Base-by-base conservation (phyloP, 2,888 invertebrate genomes). In the Yponomeuta malinellus region DNA sequence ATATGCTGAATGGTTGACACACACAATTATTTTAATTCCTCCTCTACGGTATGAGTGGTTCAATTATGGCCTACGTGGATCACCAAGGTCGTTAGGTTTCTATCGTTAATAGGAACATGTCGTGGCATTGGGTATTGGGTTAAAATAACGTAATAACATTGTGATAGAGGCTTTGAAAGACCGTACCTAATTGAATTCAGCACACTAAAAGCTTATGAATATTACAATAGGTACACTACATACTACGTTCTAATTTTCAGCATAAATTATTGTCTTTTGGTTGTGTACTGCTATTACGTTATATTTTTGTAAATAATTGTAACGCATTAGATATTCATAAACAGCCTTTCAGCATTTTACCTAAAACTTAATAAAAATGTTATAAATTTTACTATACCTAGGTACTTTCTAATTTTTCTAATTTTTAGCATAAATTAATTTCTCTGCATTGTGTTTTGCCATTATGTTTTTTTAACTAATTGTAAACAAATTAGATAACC, bases 161-260 rank as follows among this genome's bases (percentile, higher is more conserved):
- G 4, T 31, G 12, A 3, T 65, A 23, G 10, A 2, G 2, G 64
- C 31, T 64, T 29, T 64, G 15, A 64, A 64, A 64, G 64, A 23
- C 65, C 65, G 31, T 15, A 65, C 1, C 33, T 65, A 29, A 29
- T 29, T n/a, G 65, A 33, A 31, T 65, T 65, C 31, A 76, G 75
- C 74, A 75, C 80, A 75, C 78, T 78, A 78, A 77, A 75, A 78
- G 79, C 74, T 77, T 78, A 81, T 82, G 81, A 79, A 82, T 81
- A 78, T 78, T 77, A 81, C 81, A 67, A 67, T 43, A 43, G 43
- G 43, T 8, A 43, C 1, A 67, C 31, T 37, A 67, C 67, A 5
- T 78, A 64, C 71, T 65, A 74, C 72, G 74, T 72, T 73, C 76
- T 75, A 78, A 79, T 80, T 78, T 74, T 74, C 37, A 71, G 73